Percentiles rank a stretch among this genome's conserved stretches.
phyloP scores from a whole-genome alignment of 2,797 vertebrate species.

The Kryptopterus vitreolus region DNA sequence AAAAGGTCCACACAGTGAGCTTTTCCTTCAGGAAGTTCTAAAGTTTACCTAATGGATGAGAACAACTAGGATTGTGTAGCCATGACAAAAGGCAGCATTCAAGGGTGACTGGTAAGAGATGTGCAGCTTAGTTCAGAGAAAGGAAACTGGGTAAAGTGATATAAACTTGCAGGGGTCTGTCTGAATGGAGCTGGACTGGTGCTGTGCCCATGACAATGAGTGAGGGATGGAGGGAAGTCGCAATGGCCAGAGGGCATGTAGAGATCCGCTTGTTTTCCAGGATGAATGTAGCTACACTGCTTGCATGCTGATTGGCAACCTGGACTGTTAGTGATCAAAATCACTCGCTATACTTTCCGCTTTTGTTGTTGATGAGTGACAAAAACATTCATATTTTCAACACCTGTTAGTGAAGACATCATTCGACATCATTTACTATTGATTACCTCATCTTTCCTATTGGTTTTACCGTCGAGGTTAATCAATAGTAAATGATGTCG shows the following conservation, averaged over 20 bases:
- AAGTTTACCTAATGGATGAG: conserved; percentile 38
- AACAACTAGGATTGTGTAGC: conserved; percentile 51
- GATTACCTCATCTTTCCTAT: background rate
- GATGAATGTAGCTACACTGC: conserved; percentile 72
- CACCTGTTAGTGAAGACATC: background rate
- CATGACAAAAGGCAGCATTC: conserved; percentile 45
- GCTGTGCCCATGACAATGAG: conserved; percentile 79
- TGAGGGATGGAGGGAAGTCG: conserved; percentile 72
- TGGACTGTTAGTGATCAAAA: conserved; percentile 44
- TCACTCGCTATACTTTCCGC: conserved; percentile 32
- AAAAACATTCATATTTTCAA: background rate
- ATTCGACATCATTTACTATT: background rate
- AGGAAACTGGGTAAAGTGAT: conserved; percentile 58
- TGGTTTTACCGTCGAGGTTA: background rate
- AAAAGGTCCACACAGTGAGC: conserved; percentile 13
- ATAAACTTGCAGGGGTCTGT: conserved; percentile 62
- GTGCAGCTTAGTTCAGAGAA: conserved; percentile 31
- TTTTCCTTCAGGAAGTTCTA: conserved; percentile 40
- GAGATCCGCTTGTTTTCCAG: conserved; percentile 74
- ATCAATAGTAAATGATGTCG: background rate
- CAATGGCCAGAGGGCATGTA: conserved; percentile 69
- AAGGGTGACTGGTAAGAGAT: conserved; percentile 54
- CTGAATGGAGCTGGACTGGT: conserved; percentile 58
- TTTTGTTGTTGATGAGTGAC: background rate
- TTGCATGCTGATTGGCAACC: conserved; percentile 73